Conservation (phyloP, 2,113 vertebrate genomes). For the Saguinus imperator region DNA sequence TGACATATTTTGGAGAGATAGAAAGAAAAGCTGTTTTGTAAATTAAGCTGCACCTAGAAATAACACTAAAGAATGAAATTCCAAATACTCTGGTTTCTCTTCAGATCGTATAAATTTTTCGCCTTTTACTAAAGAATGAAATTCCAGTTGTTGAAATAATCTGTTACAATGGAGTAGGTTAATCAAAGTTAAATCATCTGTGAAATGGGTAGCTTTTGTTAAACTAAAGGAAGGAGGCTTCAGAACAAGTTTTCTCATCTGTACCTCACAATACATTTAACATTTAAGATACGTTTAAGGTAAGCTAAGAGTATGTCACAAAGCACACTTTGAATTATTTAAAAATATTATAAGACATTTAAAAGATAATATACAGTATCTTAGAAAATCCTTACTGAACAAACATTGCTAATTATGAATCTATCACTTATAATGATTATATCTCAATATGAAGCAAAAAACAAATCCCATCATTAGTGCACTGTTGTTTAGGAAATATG, state of each 20-base stretch:
- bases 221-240: slow-evolving; percentile 81
- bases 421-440: not conserved
- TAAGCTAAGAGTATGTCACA: slow-evolving; percentile 47
- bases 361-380: slow-evolving; percentile 24
- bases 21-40: slow-evolving; percentile 82
- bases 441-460: slow-evolving; percentile 41
- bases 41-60: slow-evolving; percentile 84
- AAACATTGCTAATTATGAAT: slow-evolving; percentile 7
- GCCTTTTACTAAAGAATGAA: slow-evolving; percentile 75
- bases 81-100: slow-evolving; percentile 24
- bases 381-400: slow-evolving; percentile 33
- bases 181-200: slow-evolving; percentile 90
- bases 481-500: slow-evolving; percentile 25
- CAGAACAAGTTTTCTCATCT: slow-evolving; percentile 78
- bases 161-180: slow-evolving; percentile 85
- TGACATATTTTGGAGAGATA: slow-evolving; percentile 86
- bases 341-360: slow-evolving; percentile 50
- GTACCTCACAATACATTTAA: slow-evolving; percentile 75
- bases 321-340: slow-evolving; percentile 48
- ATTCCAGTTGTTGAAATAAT: slow-evolving; percentile 85
- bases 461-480: not conserved
- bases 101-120: no score
- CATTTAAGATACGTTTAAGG: slow-evolving; percentile 61
- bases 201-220: slow-evolving; percentile 89
- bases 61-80: slow-evolving; percentile 84